Conservation (phyloP, 2,113 vertebrate species). For the Clarias macrocephalus region DNA sequence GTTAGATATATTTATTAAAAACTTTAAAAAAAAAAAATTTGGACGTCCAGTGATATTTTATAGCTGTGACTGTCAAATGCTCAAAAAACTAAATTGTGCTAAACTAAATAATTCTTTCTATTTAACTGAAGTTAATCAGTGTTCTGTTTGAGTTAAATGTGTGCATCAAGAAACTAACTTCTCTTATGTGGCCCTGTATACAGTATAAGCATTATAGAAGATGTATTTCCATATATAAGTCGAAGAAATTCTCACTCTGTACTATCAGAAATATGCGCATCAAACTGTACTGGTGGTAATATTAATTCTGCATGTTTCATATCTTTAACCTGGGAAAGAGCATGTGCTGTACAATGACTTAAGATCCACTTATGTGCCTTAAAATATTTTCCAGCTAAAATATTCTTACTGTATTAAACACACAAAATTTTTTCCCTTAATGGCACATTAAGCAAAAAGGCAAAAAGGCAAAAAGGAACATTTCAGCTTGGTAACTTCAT, state of each 20-base stretch:
- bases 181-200: background rate
- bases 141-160: background rate
- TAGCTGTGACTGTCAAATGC: background rate
- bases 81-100: background rate
- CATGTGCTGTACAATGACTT: background rate
- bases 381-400: background rate
- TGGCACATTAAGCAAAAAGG: background rate
- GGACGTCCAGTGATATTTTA: background rate
- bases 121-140: background rate
- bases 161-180: background rate
- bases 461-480: background rate
- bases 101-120: background rate
- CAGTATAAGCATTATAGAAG: too few relatives aligned
- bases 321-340: background rate
- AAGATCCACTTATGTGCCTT: background rate
- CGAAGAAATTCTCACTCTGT: background rate
- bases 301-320: background rate
- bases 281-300: background rate
- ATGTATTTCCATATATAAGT: background rate
- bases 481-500: background rate
- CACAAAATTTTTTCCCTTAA: background rate
- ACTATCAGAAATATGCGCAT: background rate
- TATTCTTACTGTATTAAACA: background rate
- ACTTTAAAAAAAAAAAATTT: too few relatives aligned
- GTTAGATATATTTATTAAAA: constrained; percentile 64